phyloP scores from a whole-genome alignment of 1,140 invertebrate species.

The Reticulitermes speratus region DNA sequence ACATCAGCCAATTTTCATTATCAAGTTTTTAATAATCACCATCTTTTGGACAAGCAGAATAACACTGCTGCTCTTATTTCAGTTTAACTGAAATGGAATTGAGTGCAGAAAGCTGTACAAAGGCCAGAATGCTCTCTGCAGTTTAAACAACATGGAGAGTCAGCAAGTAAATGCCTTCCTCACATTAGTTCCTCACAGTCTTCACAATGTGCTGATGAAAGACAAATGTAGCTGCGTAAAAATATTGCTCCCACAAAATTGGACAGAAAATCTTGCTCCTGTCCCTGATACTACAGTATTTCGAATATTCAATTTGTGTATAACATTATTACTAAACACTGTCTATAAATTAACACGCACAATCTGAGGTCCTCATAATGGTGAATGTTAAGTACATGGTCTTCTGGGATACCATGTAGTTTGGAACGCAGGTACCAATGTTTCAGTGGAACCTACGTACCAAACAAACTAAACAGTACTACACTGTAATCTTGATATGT shows the following conservation, averaged over 20 bases:
- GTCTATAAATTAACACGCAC: not conserved
- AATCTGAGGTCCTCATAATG: no score
- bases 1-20: not conserved
- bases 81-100: not conserved
- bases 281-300: not conserved
- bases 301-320: not conserved
- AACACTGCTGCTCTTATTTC: not conserved
- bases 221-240: not conserved
- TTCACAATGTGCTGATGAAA: not conserved
- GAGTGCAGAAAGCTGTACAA: not conserved
- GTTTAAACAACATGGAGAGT: not conserved
- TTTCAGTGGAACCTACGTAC: no score
- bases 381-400: no score
- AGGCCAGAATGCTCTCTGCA: not conserved
- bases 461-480: no score
- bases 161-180: not conserved
- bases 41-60: not conserved
- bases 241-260: not conserved
- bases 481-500: no score
- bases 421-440: no score
- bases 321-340: not conserved
- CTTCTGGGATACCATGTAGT: no score
- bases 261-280: not conserved
- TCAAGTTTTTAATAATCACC: not conserved
- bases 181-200: not conserved